Evolutionary conservation across 2,113 vertebrate genomes (phyloP).

Genomic region (Rhynchomys soricoides): DNA sequence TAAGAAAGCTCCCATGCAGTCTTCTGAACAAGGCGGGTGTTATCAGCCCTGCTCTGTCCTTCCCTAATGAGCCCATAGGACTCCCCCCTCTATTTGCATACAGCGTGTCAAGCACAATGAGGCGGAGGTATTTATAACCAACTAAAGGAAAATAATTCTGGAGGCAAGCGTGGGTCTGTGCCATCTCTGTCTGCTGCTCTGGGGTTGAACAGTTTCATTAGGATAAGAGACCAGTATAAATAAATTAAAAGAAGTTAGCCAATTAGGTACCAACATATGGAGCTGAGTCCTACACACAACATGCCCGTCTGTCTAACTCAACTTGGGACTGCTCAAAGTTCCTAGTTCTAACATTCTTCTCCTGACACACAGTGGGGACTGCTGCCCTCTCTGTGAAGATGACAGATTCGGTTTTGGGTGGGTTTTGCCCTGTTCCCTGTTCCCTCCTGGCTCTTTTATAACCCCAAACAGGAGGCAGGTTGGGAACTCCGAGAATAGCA

Average conservation of each 20-base stretch:
- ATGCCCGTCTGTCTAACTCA: neutral
- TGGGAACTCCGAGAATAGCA: neutral
- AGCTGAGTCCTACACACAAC: neutral
- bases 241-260: constrained; percentile 86
- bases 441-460: neutral
- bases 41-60: constrained; percentile 91
- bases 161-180: constrained; percentile 84
- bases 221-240: constrained; percentile 84
- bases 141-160: constrained; percentile 80
- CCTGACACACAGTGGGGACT: neutral
- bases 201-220: constrained; percentile 75
- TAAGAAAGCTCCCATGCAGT: constrained; percentile 99
- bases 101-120: constrained; percentile 86
- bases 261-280: neutral
- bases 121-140: constrained; percentile 87
- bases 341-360: neutral
- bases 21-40: constrained; percentile 92
- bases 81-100: constrained; percentile 84
- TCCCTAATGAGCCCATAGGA: constrained; percentile 86
- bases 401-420: neutral
- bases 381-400: too few species aligned
- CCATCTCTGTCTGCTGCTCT: constrained; percentile 83
- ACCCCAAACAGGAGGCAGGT: neutral
- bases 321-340: neutral
- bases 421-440: neutral